These are phyloP conservation scores for Neomicropteryx cornuta DNA, from an alignment of 1,140 invertebrate genomes.

Conservation along the genomic window DNA sequence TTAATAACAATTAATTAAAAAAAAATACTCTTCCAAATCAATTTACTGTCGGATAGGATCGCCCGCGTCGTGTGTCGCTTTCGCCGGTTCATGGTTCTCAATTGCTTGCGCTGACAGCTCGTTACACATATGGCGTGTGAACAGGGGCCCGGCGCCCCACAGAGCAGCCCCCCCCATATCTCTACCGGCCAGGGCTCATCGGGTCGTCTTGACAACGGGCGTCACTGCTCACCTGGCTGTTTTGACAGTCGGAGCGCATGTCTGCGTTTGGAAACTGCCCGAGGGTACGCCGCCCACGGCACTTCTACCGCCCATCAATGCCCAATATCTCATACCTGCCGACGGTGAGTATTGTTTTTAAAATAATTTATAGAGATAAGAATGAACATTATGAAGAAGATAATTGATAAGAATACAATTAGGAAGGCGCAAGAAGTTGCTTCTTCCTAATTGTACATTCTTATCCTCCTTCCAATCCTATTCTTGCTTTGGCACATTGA, in stretches of 20 bases:
- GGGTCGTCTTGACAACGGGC: slow-evolving; percentile 23
- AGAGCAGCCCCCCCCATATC: slow-evolving; percentile 51
- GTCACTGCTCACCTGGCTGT: slow-evolving; percentile 12
- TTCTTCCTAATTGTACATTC: no score
- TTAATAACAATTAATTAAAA: no score
- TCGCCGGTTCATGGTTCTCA: slow-evolving; percentile 41
- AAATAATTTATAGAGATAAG: no score
- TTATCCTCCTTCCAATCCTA: no score
- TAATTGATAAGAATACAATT: no score
- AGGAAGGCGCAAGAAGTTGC: no score
- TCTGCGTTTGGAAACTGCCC: slow-evolving; percentile 30
- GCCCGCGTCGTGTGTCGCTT: slow-evolving; percentile 39
- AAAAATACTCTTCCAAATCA: slow-evolving; percentile 13
- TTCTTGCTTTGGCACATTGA: no score
- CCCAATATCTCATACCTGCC: no score
- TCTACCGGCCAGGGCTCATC: slow-evolving; percentile 45
- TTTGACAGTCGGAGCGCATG: slow-evolving; percentile 26
- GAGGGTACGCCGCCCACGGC: no score
- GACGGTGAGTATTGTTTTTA: no score
- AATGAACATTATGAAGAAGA: no score
- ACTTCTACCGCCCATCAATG: no score
- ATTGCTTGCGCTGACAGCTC: slow-evolving; percentile 54
- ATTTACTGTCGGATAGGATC: slow-evolving; percentile 31
- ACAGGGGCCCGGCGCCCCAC: slow-evolving; percentile 38
- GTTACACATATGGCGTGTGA: slow-evolving; percentile 47